Evolutionary conservation across 2,797 vertebrate genomes (phyloP).

Genomic region (Hirundo rustica): DNA sequence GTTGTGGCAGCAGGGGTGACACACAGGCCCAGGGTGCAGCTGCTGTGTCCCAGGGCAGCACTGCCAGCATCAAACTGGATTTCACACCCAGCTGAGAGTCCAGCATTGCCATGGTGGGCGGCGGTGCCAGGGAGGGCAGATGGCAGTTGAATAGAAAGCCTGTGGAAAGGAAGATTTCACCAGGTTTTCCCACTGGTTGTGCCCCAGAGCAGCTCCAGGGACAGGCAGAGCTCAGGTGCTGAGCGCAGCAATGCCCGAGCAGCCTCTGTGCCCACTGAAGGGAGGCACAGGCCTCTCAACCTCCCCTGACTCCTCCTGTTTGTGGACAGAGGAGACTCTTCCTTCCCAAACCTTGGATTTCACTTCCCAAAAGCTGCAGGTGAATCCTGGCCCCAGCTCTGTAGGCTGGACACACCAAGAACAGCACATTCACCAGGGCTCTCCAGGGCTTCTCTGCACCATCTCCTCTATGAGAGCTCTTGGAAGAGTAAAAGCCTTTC

Average conservation of each 20-base stretch:
- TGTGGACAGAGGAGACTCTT: not conserved
- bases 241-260: not conserved
- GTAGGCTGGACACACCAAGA: not conserved
- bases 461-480: not conserved
- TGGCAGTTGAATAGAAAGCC: not conserved
- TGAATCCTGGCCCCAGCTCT: not conserved
- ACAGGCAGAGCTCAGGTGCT: not conserved
- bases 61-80: not conserved
- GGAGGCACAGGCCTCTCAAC: not conserved
- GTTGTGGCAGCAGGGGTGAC: not conserved
- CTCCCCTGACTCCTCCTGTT: not conserved
- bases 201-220: not conserved
- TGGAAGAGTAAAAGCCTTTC: not conserved
- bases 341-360: not conserved
- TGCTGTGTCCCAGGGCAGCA: not conserved
- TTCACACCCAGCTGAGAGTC: not conserved
- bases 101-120: not conserved
- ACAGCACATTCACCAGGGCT: not conserved
- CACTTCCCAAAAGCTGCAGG: not conserved
- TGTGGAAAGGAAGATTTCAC: not conserved
- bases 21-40: not conserved
- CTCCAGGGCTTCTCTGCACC: not conserved
- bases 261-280: not conserved
- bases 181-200: fast-evolving
- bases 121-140: not conserved